These are phyloP conservation scores for Mimumesa dahlbomi DNA, from an alignment of 2,888 invertebrate species.

Conservation along the genomic window DNA sequence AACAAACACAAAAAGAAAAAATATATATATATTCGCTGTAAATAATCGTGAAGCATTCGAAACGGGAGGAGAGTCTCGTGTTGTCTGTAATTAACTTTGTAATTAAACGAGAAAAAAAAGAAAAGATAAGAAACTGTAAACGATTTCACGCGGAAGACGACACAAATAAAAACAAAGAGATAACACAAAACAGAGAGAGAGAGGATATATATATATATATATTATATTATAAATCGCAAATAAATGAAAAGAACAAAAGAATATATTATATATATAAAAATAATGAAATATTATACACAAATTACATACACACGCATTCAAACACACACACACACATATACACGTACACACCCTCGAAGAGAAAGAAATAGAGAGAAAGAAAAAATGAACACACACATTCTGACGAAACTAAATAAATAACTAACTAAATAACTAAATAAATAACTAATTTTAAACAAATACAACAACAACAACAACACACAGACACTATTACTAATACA, in stretches of 20 bases:
- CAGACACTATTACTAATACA: constrained; percentile 3
- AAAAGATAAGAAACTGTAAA: no score
- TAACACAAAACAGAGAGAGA: constrained; percentile 26
- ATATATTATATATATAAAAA: constrained; percentile 53
- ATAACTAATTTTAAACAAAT: no score
- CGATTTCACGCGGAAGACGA: constrained; percentile 37
- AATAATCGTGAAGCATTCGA: constrained; percentile 44
- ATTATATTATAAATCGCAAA: constrained; percentile 52
- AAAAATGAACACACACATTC: no score
- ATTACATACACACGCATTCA: constrained; percentile 10
- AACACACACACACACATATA: constrained; percentile 16
- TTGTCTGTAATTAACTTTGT: constrained; percentile 66
- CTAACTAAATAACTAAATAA: no score
- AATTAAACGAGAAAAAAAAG: no score
- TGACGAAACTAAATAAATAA: no score
- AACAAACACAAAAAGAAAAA: background rate
- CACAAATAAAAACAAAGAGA: constrained; percentile 6
- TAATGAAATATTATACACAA: constrained; percentile 44
- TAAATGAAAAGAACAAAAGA: constrained; percentile 32
- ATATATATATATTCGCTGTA: constrained; percentile 41
- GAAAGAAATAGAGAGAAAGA: no score
- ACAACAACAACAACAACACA: constrained; percentile 3
- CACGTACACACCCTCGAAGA: constrained; percentile 12
- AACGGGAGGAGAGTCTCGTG: constrained; percentile 16
- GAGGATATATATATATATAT: constrained; percentile 44